These are phyloP conservation scores for Parotocinclus haroldoi DNA, from an alignment of 2,797 vertebrate species.

Conservation along the genomic window DNA sequence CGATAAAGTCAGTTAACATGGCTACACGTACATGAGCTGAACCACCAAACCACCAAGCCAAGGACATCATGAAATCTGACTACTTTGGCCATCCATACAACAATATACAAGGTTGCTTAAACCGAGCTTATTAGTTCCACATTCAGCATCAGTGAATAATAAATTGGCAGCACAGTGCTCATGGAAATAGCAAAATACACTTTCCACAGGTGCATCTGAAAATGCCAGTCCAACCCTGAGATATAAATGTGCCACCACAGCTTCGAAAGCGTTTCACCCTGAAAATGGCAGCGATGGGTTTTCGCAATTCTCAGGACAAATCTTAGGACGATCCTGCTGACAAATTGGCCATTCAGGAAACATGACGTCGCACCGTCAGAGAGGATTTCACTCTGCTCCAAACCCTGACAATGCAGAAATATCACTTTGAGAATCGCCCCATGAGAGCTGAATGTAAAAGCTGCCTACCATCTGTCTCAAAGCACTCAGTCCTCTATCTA, in stretches of 20 bases:
- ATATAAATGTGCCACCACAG: slow-evolving; percentile 19
- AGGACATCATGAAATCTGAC: too few species aligned
- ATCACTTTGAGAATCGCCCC: slow-evolving; percentile 12
- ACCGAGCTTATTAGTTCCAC: too few species aligned
- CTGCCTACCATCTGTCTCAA: slow-evolving; percentile 4
- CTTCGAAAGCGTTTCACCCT: slow-evolving; percentile 27
- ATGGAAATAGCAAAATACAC: too few species aligned
- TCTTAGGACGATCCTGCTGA: slow-evolving; percentile 30
- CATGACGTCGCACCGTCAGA: slow-evolving; percentile 12
- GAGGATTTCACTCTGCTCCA: background rate
- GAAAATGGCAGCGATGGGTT: slow-evolving; percentile 21
- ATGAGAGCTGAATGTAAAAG: slow-evolving; percentile 15
- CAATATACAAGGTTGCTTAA: too few species aligned
- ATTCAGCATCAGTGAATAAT: too few species aligned
- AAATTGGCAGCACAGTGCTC: too few species aligned
- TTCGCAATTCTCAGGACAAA: slow-evolving; percentile 12
- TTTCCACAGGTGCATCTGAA: too few species aligned
- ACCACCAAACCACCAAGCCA: too few species aligned
- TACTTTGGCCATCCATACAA: too few species aligned
- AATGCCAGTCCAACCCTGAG: too few species aligned
- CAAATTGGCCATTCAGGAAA: slow-evolving; percentile 43
- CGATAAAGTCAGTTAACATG: too few species aligned
- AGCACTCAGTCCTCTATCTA: background rate
- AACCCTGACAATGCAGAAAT: background rate
- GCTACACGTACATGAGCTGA: too few species aligned